Evolutionary conservation across 2,888 invertebrate species (phyloP).

Genomic region (Anagyrus pseudococci): DNA sequence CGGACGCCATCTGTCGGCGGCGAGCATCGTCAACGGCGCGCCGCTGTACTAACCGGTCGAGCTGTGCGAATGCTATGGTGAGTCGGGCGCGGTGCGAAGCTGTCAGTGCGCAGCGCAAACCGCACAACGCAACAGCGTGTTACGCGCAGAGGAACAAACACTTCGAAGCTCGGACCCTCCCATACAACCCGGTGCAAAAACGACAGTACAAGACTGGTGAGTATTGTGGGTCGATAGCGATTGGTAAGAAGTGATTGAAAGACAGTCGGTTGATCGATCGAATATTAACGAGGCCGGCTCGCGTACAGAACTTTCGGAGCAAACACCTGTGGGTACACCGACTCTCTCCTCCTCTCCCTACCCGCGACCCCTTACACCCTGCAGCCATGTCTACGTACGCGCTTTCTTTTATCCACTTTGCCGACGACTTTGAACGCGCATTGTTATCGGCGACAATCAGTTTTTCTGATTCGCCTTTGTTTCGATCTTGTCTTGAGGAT

Average conservation of each 20-base stretch:
- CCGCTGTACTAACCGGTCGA: too few species aligned
- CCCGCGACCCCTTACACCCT: not conserved
- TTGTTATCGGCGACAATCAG: not conserved
- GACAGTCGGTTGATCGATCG: too few species aligned
- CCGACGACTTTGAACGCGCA: not conserved
- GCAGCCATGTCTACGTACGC: conserved; percentile 16
- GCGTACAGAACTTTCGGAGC: not conserved
- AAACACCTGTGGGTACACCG: conserved; percentile 33
- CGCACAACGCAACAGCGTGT: not conserved
- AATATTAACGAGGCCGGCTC: too few species aligned
- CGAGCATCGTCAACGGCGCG: too few species aligned
- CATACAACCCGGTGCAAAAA: too few species aligned
- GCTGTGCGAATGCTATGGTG: not conserved
- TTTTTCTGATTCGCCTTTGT: not conserved
- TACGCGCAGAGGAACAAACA: not conserved
- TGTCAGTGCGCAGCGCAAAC: conserved; percentile 9
- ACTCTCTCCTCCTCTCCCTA: too few species aligned
- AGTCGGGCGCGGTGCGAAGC: conserved; percentile 9
- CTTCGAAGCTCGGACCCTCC: too few species aligned
- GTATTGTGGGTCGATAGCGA: too few species aligned
- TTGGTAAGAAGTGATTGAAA: too few species aligned
- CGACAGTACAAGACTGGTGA: too few species aligned
- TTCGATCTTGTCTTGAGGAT: not conserved
- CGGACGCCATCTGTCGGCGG: conserved; percentile 30
- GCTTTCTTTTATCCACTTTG: not conserved